These are phyloP conservation scores for Apogon hyalosoma DNA, from an alignment of 2,797 vertebrate genomes.

Conservation along the genomic window DNA sequence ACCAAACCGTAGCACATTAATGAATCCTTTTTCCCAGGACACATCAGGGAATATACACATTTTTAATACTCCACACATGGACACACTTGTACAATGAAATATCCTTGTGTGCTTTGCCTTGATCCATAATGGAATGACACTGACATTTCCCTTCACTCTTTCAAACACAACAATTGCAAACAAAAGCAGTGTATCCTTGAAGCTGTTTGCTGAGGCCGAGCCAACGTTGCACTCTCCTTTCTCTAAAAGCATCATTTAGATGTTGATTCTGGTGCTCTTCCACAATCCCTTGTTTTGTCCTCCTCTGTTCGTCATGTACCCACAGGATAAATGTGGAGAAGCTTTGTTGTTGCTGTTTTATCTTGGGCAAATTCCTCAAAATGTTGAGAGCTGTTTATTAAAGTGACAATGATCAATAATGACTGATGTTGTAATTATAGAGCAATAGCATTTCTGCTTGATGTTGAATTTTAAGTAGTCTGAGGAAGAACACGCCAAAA, in stretches of 20 bases:
- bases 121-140: conserved; percentile 71
- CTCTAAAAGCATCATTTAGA: conserved; percentile 45
- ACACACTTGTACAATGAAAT: no score
- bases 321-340: conserved; percentile 54
- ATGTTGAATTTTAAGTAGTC: conserved; percentile 74
- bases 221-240: conserved; percentile 14
- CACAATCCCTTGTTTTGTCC: conserved; percentile 19
- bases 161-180: conserved; percentile 61
- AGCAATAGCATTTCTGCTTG: conserved; percentile 61
- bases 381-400: conserved; percentile 79
- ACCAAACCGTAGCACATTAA: no score
- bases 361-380: conserved; percentile 66
- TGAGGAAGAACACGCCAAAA: conserved; percentile 36
- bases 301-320: conserved; percentile 36
- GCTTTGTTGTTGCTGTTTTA: conserved; percentile 60
- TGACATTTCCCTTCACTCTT: conserved; percentile 63
- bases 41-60: no score
- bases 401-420: conserved; percentile 84
- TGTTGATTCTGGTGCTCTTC: conserved; percentile 41
- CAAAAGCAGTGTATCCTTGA: conserved; percentile 69
- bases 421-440: conserved; percentile 82
- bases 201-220: conserved; percentile 47
- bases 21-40: no score
- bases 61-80: no score
- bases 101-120: conserved; percentile 64